Conservation (phyloP, 2,888 invertebrate species). For the Allolobophora icterica region DNA sequence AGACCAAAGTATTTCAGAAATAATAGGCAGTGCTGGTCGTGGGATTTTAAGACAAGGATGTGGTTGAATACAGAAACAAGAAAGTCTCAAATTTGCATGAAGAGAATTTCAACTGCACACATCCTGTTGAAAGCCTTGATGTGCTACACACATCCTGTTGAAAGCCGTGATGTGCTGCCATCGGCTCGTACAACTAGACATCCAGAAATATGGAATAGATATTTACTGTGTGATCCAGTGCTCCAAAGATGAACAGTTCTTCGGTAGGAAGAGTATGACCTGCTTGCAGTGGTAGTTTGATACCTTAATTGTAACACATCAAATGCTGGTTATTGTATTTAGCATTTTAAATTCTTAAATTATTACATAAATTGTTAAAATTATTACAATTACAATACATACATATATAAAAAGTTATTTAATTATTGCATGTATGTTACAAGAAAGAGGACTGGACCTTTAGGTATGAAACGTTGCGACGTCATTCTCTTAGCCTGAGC, state of each 20-base stretch:
- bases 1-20: no score
- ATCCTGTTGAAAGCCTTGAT: no score
- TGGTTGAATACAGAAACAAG: not conserved
- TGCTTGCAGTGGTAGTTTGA: not conserved
- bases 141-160: no score
- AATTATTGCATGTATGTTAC: no score
- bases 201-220: not conserved
- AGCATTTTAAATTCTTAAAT: not conserved
- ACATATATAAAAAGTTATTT: no score
- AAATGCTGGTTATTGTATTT: not conserved
- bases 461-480: no score
- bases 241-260: not conserved
- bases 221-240: conserved; percentile 9
- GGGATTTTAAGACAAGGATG: not conserved
- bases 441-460: no score
- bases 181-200: not conserved
- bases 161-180: no score
- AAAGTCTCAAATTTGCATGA: not conserved
- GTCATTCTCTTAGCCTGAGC: no score
- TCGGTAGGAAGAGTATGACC: not conserved
- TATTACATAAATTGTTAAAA: no score
- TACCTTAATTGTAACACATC: not conserved
- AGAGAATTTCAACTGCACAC: not conserved
- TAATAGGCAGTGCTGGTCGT: not conserved
- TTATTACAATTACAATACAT: no score